Percentiles rank a stretch among this genome's conserved stretches.
Evolutionary conservation across 2,888 invertebrate genomes (phyloP).

Genomic region (Phaedon cochleariae): DNA sequence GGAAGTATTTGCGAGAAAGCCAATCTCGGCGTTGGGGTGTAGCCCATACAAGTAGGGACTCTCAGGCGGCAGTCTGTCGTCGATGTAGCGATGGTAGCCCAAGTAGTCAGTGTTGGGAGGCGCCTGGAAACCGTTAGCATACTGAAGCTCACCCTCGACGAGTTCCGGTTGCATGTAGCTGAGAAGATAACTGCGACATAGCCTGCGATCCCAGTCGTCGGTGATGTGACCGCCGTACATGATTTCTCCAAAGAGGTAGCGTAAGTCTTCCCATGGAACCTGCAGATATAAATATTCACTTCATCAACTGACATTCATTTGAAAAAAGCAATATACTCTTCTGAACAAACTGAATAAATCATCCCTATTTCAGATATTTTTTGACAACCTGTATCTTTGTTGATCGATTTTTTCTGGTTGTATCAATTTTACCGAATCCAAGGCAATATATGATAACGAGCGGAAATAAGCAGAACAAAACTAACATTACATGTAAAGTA

Average conservation of each 20-base stretch:
- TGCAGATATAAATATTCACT: too few species aligned
- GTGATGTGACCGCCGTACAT: constrained; percentile 99
- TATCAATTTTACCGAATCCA: too few species aligned
- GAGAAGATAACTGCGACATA: constrained; percentile 85
- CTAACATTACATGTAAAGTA: too few species aligned
- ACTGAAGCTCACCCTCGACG: constrained; percentile 83
- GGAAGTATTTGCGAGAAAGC: constrained; percentile 87
- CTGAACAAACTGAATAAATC: too few species aligned
- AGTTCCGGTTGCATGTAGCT: constrained; percentile 90
- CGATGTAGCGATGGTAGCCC: constrained; percentile 89
- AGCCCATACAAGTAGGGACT: constrained; percentile 91
- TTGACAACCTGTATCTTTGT: too few species aligned
- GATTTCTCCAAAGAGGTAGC: constrained; percentile 95
- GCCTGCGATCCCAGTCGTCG: constrained; percentile 92
- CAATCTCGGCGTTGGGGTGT: constrained; percentile 95
- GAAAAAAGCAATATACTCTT: too few species aligned
- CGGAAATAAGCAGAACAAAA: too few species aligned
- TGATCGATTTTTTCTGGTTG: too few species aligned
- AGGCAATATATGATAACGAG: too few species aligned
- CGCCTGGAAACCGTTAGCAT: constrained; percentile 83
- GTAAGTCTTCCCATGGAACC: constrained; percentile 92
- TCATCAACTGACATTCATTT: too few species aligned
- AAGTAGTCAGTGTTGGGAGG: constrained; percentile 89
- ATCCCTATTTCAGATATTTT: too few species aligned
- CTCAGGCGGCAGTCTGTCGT: constrained; percentile 85